Base-by-base conservation (phyloP, 2,113 vertebrate genomes). In the Vidua macroura region DNA sequence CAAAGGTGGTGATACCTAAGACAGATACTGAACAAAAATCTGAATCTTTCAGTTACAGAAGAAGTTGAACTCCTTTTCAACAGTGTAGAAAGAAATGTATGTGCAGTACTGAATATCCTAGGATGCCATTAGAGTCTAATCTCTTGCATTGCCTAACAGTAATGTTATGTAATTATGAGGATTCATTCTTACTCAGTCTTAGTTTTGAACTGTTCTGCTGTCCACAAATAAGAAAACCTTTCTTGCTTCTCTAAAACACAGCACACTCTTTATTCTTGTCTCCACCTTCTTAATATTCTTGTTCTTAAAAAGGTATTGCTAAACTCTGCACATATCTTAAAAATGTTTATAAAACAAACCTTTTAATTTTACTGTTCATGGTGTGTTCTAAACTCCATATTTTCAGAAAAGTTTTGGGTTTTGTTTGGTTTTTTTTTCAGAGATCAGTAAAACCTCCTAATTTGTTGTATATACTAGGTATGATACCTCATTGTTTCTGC, bases 311-410 rank as follows among this genome's bases (percentile, higher is more conserved):
- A 70, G 18, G 1, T 24, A 88, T 56, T 69, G 35, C 13, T 55
- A 62, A 87, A 75, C 5, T 63, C 25, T 17, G 1, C 15, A 22
- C 2, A 13, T 63, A 82, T 72, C 48, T 19, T 82, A 13, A 11
- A 70, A 30, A 4, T 20, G 6, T 85, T 87, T 44, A 75, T 19
- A 60, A 67, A 86, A 21, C 6, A 77, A 87, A 37, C 3, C 9
- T 63, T 66, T 63, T 39, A 55, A 52, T 67, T 86, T 49, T 48
- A 37, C 14, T 46, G 5, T 12, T 81, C 11, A 43, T 41, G 3
- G 14, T 10, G 30, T 17, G 3, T 51, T 55, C 41, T 1, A 75
- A 60, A 16, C 2, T 15, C 33, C 1, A 0, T 31, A 51, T 73
- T 76, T 86, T n/a, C 27, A 24, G 39, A 51, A 83, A 67, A 23